These are phyloP conservation scores for Achroia grisella DNA, from an alignment of 1,140 invertebrate genomes.

Conservation along the genomic window DNA sequence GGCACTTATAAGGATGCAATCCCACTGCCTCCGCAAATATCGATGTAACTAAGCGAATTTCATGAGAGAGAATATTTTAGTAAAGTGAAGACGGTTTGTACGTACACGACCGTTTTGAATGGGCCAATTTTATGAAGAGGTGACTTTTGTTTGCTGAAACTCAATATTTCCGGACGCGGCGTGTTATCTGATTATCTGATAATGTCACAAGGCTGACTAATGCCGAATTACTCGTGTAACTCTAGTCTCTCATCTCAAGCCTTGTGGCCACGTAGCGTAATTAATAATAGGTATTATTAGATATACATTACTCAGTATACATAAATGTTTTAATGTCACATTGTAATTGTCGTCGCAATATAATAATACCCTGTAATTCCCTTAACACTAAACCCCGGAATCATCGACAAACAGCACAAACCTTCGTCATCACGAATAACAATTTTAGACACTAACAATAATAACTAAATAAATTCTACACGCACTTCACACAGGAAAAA, in stretches of 20 bases:
- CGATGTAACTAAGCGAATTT: slow-evolving; percentile 22
- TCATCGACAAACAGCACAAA: slow-evolving; percentile 8
- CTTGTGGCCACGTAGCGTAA: slow-evolving; percentile 22
- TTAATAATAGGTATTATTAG: slow-evolving; percentile 24
- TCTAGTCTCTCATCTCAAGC: slow-evolving; percentile 26
- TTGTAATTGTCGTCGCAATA: slow-evolving; percentile 19
- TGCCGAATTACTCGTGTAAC: slow-evolving; percentile 49
- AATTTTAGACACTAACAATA: neutral
- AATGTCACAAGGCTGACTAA: slow-evolving; percentile 22
- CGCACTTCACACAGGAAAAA: neutral
- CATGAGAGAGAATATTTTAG: slow-evolving; percentile 39
- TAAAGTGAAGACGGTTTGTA: slow-evolving; percentile 10
- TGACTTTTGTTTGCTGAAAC: slow-evolving; percentile 18
- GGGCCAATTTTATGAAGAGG: slow-evolving; percentile 17
- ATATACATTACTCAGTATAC: slow-evolving; percentile 16
- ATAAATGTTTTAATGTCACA: slow-evolving; percentile 31
- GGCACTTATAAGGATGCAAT: slow-evolving; percentile 22
- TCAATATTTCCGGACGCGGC: slow-evolving; percentile 29
- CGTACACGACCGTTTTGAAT: slow-evolving; percentile 5
- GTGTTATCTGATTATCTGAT: slow-evolving; percentile 18
- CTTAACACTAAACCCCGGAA: slow-evolving; percentile 5
- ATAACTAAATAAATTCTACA: neutral
- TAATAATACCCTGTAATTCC: slow-evolving; percentile 8
- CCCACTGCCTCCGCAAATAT: slow-evolving; percentile 23
- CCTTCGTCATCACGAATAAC: neutral